Percentiles rank a stretch among this genome's conserved stretches.
These are phyloP conservation scores for Heterocephalus glaber DNA, from an alignment of 2,113 vertebrate species.

Conservation along the genomic window DNA sequence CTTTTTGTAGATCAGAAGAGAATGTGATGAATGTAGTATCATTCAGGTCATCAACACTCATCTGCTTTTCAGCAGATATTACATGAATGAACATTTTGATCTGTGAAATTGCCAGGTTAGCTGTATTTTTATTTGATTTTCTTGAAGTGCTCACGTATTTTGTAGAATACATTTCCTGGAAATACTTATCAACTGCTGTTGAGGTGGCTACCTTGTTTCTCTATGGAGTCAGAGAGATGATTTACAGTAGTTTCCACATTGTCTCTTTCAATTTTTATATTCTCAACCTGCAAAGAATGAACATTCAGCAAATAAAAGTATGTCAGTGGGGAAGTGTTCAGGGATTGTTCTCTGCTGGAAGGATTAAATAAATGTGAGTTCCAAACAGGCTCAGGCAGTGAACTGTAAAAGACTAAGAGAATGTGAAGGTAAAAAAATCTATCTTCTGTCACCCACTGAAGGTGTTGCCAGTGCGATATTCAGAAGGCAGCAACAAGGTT, in stretches of 20 bases:
- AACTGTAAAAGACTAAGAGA: conserved; percentile 60
- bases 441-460: not conserved
- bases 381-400: conserved; percentile 49
- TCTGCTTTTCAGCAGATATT: not conserved
- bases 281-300: conserved; percentile 28
- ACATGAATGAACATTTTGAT: conserved; percentile 32
- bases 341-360: conserved; percentile 59
- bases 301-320: not conserved
- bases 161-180: conserved; percentile 28
- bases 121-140: conserved; percentile 25
- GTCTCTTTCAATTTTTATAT: conserved; percentile 63
- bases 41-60: not conserved
- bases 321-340: conserved; percentile 48
- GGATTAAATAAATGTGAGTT: conserved; percentile 54
- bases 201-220: not conserved
- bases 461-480: not conserved
- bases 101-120: conserved; percentile 5
- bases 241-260: not conserved
- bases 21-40: not conserved
- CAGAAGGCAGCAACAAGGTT: not conserved
- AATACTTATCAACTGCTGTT: not conserved
- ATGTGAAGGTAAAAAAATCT: conserved; percentile 23
- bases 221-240: not conserved
- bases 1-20: not conserved
- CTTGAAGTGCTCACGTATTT: conserved; percentile 3